Percentiles rank a stretch among this genome's conserved stretches.
Evolutionary conservation across 2,797 vertebrate species (phyloP).

Genomic region (Bovichtus variegatus): DNA sequence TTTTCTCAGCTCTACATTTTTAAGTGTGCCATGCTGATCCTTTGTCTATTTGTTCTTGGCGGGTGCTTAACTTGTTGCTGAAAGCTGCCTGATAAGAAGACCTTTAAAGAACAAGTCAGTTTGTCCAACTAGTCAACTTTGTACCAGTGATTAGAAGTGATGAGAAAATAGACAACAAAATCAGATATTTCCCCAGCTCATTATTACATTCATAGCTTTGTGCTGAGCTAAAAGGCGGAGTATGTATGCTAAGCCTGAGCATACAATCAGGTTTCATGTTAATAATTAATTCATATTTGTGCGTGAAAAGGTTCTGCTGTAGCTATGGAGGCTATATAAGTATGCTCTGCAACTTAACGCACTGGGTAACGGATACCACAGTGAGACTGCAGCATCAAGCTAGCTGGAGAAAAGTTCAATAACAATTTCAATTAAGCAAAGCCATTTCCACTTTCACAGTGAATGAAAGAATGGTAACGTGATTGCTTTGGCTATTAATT

Average conservation of each 20-base stretch:
- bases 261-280: neutral
- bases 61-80: constrained; percentile 47
- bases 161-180: neutral
- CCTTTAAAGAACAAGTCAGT: constrained; percentile 46
- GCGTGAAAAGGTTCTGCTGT: neutral
- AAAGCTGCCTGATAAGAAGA: constrained; percentile 44
- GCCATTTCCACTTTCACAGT: neutral
- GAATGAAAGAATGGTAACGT: no score
- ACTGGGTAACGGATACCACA: neutral
- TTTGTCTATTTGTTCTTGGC: constrained; percentile 62
- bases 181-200: neutral
- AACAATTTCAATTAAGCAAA: neutral
- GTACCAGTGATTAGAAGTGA: constrained; percentile 12
- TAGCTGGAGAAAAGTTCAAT: constrained; percentile 1
- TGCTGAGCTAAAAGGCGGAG: no score
- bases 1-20: constrained; percentile 47
- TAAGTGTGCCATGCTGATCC: constrained; percentile 42
- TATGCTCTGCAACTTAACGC: neutral
- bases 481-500: no score
- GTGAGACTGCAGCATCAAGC: neutral
- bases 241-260: neutral
- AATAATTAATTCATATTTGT: neutral
- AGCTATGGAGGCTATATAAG: neutral
- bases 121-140: constrained; percentile 49
- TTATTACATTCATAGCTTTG: neutral